These are phyloP conservation scores for Tigriopus californicus DNA, from an alignment of 2,888 invertebrate species.

Conservation along the genomic window DNA sequence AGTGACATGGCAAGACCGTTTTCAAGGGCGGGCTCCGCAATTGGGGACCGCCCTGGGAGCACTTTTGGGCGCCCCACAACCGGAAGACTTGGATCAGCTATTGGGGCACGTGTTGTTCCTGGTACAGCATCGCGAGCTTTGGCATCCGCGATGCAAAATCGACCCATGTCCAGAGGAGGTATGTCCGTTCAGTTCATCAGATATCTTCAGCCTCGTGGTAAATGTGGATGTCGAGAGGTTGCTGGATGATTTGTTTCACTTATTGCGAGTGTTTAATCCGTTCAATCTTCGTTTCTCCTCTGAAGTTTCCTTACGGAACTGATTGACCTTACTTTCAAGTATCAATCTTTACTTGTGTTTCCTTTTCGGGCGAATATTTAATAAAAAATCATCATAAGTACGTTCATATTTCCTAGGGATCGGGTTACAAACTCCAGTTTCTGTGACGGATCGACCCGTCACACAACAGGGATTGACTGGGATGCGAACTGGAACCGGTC, in stretches of 20 bases:
- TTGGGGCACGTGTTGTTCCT: slow-evolving; percentile 16
- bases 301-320: too few species aligned
- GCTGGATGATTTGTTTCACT: too few species aligned
- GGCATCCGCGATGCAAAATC: slow-evolving; percentile 22
- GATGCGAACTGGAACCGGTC: slow-evolving; percentile 43
- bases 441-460: slow-evolving; percentile 49
- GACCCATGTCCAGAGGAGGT: slow-evolving; percentile 20
- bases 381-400: too few species aligned
- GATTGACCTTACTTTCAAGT: too few species aligned
- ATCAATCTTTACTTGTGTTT: too few species aligned
- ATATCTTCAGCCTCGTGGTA: too few species aligned
- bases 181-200: slow-evolving; percentile 17
- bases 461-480: slow-evolving; percentile 59
- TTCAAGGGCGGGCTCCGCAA: background rate
- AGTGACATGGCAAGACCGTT: background rate
- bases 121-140: slow-evolving; percentile 23
- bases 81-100: background rate
- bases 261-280: too few species aligned
- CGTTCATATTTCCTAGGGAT: slow-evolving; percentile 17
- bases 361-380: too few species aligned
- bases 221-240: too few species aligned
- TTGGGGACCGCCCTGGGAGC: background rate
- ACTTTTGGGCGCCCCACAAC: background rate
- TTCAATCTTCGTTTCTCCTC: too few species aligned
- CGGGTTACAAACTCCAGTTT: slow-evolving; percentile 20